Percentiles rank a stretch among this genome's conserved stretches.
Evolutionary conservation across 2,113 vertebrate species (phyloP).

Genomic region (Campylomormyrus tamandua): DNA sequence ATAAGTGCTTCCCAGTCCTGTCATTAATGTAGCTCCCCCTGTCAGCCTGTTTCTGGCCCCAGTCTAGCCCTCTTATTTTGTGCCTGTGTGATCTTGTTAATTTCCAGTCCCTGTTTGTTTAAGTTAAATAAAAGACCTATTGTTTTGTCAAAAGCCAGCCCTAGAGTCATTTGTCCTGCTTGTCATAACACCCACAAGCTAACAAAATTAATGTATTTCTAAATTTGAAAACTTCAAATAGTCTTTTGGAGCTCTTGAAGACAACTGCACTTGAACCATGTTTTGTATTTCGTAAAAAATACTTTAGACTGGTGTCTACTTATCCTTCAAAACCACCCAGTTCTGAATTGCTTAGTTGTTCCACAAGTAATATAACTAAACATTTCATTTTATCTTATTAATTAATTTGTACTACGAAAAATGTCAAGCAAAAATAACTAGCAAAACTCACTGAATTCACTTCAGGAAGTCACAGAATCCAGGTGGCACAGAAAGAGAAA

Average conservation of each 20-base stretch:
- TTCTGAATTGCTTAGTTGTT: neutral
- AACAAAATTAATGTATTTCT: neutral
- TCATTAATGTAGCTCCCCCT: neutral
- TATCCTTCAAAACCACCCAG: neutral
- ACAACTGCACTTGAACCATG: neutral
- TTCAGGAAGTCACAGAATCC: neutral
- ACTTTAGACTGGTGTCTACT: neutral
- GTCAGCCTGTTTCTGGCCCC: neutral
- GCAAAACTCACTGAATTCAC: neutral
- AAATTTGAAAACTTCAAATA: neutral
- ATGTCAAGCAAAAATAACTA: neutral
- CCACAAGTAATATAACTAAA: neutral
- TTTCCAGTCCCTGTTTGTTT: neutral
- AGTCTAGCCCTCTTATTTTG: neutral
- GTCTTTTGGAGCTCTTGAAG: neutral
- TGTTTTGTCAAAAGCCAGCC: neutral
- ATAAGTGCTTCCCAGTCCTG: neutral
- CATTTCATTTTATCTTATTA: neutral
- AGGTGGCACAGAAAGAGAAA: neutral
- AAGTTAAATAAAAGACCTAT: neutral
- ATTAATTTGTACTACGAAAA: neutral
- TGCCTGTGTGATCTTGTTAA: neutral
- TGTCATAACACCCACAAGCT: neutral
- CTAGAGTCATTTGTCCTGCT: neutral
- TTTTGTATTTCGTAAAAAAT: neutral